Conservation (phyloP, 2,797 vertebrate species). For the Atherinosoma microstoma region DNA sequence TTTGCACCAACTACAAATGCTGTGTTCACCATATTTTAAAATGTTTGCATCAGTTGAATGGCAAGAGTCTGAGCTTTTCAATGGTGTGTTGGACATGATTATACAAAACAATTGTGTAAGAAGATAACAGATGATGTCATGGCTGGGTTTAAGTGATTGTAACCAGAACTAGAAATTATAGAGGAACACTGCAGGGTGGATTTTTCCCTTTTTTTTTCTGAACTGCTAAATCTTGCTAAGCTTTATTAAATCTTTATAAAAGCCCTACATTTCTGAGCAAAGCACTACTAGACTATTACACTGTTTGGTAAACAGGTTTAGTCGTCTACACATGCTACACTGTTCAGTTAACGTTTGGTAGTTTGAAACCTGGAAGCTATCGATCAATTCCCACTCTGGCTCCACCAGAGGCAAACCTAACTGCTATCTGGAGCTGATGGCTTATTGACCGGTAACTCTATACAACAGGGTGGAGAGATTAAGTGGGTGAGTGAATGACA, state of each 20-base stretch:
- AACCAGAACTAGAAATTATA: background rate
- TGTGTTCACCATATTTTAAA: too few species aligned
- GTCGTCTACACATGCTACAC: background rate
- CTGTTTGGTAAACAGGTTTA: constrained; percentile 14
- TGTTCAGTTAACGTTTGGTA: constrained; percentile 24
- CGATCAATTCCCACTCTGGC: constrained; percentile 62
- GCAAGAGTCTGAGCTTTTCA: too few species aligned
- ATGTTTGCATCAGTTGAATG: too few species aligned
- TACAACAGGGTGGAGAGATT: constrained; percentile 66
- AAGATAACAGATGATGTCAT: too few species aligned
- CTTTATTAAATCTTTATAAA: background rate
- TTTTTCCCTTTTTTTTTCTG: constrained; percentile 15
- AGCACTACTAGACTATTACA: background rate
- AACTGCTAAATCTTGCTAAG: background rate
- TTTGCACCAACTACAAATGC: too few species aligned
- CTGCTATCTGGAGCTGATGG: constrained; percentile 55
- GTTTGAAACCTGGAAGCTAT: constrained; percentile 60
- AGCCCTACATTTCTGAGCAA: background rate
- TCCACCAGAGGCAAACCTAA: constrained; percentile 54
- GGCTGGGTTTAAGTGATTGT: too few species aligned
- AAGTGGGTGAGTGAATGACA: constrained; percentile 67
- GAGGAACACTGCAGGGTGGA: constrained; percentile 25
- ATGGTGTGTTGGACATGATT: too few species aligned
- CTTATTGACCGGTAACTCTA: constrained; percentile 74
- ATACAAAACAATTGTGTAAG: too few species aligned